These are phyloP conservation scores for Drosophila ambigua DNA, from an alignment of 1,140 invertebrate genomes.

Conservation along the genomic window DNA sequence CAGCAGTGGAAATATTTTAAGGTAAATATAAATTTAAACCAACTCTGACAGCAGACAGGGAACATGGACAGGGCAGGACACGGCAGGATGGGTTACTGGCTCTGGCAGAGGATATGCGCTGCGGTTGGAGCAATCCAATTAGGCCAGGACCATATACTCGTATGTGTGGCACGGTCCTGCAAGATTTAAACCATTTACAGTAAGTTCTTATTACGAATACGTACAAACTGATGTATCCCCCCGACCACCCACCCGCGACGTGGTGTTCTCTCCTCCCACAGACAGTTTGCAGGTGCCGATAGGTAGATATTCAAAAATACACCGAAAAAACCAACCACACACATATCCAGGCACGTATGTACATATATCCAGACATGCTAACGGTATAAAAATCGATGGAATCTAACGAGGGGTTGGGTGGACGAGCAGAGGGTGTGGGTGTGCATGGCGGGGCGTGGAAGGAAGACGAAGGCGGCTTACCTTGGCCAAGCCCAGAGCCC, in stretches of 20 bases:
- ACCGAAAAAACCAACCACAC: conserved; percentile 15
- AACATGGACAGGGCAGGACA: conserved; percentile 30
- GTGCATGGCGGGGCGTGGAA: background rate
- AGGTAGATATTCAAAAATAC: conserved; percentile 40
- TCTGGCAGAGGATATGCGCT: conserved; percentile 15
- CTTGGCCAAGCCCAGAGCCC: conserved; percentile 53
- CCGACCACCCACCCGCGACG: too few relatives aligned
- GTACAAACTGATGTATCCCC: conserved; percentile 5
- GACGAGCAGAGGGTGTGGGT: background rate
- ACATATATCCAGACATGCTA: conserved; percentile 21
- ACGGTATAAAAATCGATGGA: conserved; percentile 70
- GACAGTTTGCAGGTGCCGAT: too few relatives aligned
- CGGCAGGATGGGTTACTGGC: conserved; percentile 18
- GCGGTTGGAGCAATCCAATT: conserved; percentile 68
- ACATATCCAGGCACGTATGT: background rate
- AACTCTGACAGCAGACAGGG: conserved; percentile 27
- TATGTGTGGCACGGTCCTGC: conserved; percentile 2
- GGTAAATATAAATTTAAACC: conserved; percentile 64
- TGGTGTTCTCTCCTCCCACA: background rate
- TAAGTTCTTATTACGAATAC: conserved; percentile 43
- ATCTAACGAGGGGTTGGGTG: conserved; percentile 51
- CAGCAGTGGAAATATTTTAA: conserved; percentile 56
- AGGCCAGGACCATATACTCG: conserved; percentile 22
- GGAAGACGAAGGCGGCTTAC: conserved; percentile 50
- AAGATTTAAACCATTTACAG: conserved; percentile 42